Conservation (phyloP, 2,888 invertebrate genomes). For the Nephrotoma flavescens region DNA sequence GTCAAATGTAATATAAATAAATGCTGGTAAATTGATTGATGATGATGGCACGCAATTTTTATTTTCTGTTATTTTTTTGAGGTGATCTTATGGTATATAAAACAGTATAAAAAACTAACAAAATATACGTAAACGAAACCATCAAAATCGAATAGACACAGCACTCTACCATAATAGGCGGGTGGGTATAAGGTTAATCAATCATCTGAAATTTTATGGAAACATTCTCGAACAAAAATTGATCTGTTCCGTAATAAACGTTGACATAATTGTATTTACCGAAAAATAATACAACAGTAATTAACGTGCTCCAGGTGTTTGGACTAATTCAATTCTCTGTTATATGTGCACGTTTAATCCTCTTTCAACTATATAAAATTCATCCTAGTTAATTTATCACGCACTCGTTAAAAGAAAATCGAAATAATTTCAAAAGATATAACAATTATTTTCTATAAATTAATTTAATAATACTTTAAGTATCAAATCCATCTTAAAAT, state of each 20-base stretch:
- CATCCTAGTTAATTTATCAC: background rate
- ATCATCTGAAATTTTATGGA: background rate
- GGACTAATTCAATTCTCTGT: background rate
- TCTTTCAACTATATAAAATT: background rate
- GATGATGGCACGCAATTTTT: background rate
- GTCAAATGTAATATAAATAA: background rate
- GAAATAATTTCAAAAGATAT: background rate
- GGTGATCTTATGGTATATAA: background rate
- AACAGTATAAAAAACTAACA: background rate
- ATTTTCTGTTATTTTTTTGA: background rate
- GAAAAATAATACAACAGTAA: background rate
- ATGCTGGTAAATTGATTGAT: background rate
- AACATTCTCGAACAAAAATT: background rate
- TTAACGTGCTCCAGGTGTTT: background rate
- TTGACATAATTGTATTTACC: background rate
- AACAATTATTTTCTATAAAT: background rate
- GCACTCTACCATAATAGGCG: background rate
- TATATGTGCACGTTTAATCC: background rate
- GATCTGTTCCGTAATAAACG: background rate
- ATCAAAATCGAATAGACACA: background rate
- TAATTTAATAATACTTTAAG: background rate
- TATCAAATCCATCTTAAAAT: background rate
- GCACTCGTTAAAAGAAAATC: background rate
- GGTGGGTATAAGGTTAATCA: background rate
- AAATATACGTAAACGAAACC: background rate